These are phyloP conservation scores for Podabrus alpinus DNA, from an alignment of 2,888 invertebrate genomes.

Conservation along the genomic window DNA sequence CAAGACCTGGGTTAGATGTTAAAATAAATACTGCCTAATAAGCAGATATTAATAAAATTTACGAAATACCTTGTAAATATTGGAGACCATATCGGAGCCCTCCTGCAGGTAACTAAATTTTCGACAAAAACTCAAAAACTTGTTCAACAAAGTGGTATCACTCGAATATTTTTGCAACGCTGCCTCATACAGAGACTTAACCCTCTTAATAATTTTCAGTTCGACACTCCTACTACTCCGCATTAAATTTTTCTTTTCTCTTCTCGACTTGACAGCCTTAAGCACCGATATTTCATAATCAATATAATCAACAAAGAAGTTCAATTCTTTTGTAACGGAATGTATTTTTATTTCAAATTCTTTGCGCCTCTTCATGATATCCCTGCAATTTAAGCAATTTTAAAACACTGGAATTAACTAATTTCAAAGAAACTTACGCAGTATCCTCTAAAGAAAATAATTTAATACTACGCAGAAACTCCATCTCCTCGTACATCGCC, in stretches of 20 bases:
- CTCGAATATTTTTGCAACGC: slow-evolving; percentile 70
- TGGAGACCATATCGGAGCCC: slow-evolving; percentile 63
- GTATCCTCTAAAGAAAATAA: slow-evolving; percentile 74
- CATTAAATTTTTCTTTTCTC: slow-evolving; percentile 61
- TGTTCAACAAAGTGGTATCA: slow-evolving; percentile 75
- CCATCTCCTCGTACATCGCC: slow-evolving; percentile 78
- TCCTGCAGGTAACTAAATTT: slow-evolving; percentile 63
- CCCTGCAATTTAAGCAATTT: slow-evolving; percentile 56
- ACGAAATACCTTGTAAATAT: slow-evolving; percentile 69
- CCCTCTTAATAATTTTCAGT: slow-evolving; percentile 68
- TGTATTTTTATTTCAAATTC: slow-evolving; percentile 76
- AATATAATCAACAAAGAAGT: slow-evolving; percentile 72
- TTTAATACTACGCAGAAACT: slow-evolving; percentile 74
- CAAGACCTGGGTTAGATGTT: no score
- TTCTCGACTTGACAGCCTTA: slow-evolving; percentile 65
- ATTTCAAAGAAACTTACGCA: slow-evolving; percentile 56
- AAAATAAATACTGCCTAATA: no score
- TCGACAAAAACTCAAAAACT: slow-evolving; percentile 79
- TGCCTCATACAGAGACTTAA: slow-evolving; percentile 75
- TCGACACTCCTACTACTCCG: slow-evolving; percentile 71
- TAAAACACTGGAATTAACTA: neutral
- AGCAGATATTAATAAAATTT: no score
- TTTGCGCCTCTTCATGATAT: slow-evolving; percentile 70
- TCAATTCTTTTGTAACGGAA: slow-evolving; percentile 67
- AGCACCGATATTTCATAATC: slow-evolving; percentile 72